A percentile compares a stretch with the other conserved stretches of the same genome.
phyloP scores from a whole-genome alignment of 2,888 invertebrate species.

The Metacarcinus magister region DNA sequence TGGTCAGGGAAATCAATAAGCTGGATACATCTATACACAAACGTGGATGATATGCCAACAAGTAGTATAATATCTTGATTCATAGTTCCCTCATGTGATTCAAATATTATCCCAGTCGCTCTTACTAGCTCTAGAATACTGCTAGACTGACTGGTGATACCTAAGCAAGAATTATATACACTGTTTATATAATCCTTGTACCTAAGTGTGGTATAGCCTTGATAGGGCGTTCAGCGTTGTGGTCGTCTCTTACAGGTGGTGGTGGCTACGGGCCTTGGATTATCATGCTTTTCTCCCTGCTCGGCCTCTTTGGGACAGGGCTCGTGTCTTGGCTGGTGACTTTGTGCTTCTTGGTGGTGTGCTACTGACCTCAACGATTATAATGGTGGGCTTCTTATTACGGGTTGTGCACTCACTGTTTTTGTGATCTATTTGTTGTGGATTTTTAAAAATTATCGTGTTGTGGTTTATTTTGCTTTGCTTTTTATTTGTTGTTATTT shows the following conservation, averaged over 20 bases:
- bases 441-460: background rate
- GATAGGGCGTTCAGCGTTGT: background rate
- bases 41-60: too few species aligned
- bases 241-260: background rate
- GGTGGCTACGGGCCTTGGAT: background rate
- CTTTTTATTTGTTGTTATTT: background rate
- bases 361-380: background rate
- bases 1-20: too few species aligned
- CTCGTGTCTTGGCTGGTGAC: slow-evolving; percentile 5
- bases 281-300: slow-evolving; percentile 41
- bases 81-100: too few species aligned
- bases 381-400: background rate
- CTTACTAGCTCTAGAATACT: too few species aligned
- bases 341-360: background rate
- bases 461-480: background rate
- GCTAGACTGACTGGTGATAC: too few species aligned
- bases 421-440: background rate
- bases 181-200: too few species aligned
- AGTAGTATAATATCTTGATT: too few species aligned
- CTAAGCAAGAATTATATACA: too few species aligned
- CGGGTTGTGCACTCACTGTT: background rate
- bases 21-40: too few species aligned
- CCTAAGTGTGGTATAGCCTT: background rate
- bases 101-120: too few species aligned
- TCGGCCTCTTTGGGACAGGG: slow-evolving; percentile 21